A percentile compares a stretch with the other conserved stretches of the same genome.
phyloP scores from a whole-genome alignment of 2,888 invertebrate species.

The Acheta domesticus region DNA sequence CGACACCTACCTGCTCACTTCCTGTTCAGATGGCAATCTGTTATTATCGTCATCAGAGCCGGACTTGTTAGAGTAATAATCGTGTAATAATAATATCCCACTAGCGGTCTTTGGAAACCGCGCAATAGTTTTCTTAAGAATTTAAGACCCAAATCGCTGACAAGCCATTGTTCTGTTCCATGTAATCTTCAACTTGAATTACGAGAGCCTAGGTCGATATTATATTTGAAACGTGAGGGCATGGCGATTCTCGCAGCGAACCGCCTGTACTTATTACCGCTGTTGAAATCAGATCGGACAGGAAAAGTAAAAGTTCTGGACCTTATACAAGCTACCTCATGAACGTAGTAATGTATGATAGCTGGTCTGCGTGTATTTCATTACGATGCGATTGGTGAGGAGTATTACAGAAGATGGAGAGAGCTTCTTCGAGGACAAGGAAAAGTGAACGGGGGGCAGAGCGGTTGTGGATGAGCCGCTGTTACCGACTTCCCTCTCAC shows the following conservation, averaged over 20 bases:
- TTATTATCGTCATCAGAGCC: slow-evolving; percentile 18
- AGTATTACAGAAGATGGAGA: neutral
- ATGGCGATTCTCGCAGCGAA: neutral
- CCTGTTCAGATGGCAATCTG: slow-evolving; percentile 1
- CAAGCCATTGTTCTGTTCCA: slow-evolving; percentile 18
- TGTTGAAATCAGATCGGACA: slow-evolving; percentile 18
- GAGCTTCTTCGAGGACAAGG: no score
- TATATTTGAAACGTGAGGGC: slow-evolving; percentile 18
- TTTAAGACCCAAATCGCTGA: slow-evolving; percentile 18
- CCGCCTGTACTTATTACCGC: neutral
- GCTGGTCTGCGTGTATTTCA: neutral
- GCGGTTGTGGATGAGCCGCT: no score
- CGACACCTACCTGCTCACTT: slow-evolving; percentile 18
- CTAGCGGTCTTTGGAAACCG: slow-evolving; percentile 6
- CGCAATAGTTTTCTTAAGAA: slow-evolving; percentile 18
- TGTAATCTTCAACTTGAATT: slow-evolving; percentile 18
- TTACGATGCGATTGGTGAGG: neutral
- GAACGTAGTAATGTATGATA: neutral
- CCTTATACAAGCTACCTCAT: slow-evolving; percentile 2
- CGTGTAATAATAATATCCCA: neutral
- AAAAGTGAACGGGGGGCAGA: no score
- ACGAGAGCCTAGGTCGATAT: neutral
- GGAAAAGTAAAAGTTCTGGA: slow-evolving; percentile 4
- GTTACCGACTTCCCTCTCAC: no score
- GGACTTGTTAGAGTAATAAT: neutral